Conservation (phyloP, 2,888 invertebrate genomes). For the Philonicus albiceps region DNA sequence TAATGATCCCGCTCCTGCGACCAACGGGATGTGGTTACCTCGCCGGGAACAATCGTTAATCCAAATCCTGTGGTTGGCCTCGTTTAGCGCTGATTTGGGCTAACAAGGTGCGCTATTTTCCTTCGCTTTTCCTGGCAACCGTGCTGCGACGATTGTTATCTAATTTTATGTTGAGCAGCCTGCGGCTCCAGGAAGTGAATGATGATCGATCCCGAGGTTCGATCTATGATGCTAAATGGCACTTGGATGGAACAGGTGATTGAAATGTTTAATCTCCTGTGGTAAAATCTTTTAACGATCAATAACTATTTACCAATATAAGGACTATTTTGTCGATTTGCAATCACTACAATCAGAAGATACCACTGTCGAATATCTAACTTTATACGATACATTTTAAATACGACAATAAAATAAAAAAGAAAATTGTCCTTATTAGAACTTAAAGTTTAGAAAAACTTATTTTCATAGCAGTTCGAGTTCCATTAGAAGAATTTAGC, state of each 20-base stretch:
- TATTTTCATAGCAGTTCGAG: too few species aligned
- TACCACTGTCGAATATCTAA: too few species aligned
- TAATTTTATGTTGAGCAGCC: not conserved
- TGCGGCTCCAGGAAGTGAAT: not conserved
- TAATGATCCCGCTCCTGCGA: not conserved
- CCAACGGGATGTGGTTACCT: not conserved
- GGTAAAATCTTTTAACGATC: not conserved
- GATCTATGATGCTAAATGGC: not conserved
- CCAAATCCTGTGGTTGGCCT: not conserved
- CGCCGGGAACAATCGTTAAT: not conserved
- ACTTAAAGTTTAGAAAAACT: too few species aligned
- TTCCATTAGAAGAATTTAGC: too few species aligned
- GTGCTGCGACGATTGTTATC: not conserved
- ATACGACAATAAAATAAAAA: not conserved
- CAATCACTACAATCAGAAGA: not conserved
- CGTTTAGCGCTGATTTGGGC: not conserved
- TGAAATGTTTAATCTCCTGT: not conserved
- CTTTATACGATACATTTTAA: not conserved
- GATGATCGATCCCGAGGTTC: not conserved
- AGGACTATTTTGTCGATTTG: not conserved
- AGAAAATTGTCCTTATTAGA: too few species aligned
- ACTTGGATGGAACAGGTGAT: not conserved
- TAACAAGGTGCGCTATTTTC: conserved; percentile 7
- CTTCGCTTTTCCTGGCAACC: not conserved
- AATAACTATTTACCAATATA: not conserved